Evolutionary conservation across 2,113 vertebrate genomes (phyloP).

Genomic region (Leucoraja erinaceus): DNA sequence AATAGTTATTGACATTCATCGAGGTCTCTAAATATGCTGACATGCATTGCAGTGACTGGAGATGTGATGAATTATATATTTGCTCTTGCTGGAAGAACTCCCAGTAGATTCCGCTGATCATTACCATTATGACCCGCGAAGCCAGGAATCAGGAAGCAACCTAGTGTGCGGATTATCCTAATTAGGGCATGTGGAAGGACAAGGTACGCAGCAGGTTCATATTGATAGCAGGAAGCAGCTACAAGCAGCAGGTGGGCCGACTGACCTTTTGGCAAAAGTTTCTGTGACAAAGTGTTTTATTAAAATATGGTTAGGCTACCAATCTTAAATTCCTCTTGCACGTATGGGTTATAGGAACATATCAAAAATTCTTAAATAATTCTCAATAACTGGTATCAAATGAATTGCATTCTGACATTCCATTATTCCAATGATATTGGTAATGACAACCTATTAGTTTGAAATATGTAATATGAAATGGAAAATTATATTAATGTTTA

Average conservation of each 20-base stretch:
- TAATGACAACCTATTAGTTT: neutral
- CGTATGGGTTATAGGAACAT: neutral
- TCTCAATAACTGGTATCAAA: neutral
- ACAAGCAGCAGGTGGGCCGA: neutral
- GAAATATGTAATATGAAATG: neutral
- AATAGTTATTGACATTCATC: conserved; percentile 5
- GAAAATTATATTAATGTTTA: neutral
- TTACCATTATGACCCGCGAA: conserved; percentile 7
- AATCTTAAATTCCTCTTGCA: neutral
- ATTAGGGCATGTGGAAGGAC: conserved; percentile 3
- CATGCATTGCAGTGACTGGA: neutral
- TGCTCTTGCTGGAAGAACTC: neutral
- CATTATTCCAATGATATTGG: neutral
- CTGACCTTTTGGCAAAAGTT: neutral
- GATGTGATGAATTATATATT: conserved; percentile 29
- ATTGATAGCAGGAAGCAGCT: neutral
- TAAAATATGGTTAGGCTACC: neutral
- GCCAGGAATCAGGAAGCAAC: conserved; percentile 21
- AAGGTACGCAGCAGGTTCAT: neutral
- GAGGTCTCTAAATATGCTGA: neutral
- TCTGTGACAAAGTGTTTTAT: neutral
- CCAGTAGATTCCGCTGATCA: conserved; percentile 9
- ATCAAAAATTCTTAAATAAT: neutral
- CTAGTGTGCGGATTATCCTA: neutral
- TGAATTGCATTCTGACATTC: neutral